These are phyloP conservation scores for Drosophila fulvimacula DNA, from an alignment of 2,888 invertebrate species.

Conservation along the genomic window DNA sequence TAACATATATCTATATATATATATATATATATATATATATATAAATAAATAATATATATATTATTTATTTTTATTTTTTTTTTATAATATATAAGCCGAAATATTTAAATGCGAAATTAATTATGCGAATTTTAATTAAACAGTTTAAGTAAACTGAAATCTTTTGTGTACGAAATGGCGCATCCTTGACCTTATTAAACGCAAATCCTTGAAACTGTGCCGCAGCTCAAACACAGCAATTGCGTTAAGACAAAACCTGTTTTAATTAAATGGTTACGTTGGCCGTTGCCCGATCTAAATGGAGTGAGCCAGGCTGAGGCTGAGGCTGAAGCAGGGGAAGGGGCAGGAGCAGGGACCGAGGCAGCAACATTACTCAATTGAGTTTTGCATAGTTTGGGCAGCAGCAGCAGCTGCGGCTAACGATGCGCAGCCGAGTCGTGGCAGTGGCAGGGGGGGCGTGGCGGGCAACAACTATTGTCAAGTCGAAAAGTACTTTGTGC, in stretches of 20 bases:
- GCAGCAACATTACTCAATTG: conserved; percentile 51
- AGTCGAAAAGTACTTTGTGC: conserved; percentile 19
- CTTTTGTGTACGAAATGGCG: background rate
- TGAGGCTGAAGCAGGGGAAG: background rate
- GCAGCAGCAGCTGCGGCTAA: conserved; percentile 49
- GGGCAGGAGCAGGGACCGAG: background rate
- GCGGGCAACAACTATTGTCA: conserved; percentile 1
- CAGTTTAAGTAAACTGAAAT: background rate
- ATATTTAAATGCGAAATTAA: background rate
- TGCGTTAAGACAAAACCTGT: conserved; percentile 22
- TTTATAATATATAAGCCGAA: too few species aligned
- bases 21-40: too few species aligned
- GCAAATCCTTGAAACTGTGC: background rate
- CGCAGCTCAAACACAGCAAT: background rate
- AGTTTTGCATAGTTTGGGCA: conserved; percentile 55
- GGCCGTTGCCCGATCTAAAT: conserved; percentile 25
- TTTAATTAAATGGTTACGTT: conserved; percentile 46
- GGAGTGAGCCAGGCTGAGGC: background rate
- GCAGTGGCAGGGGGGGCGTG: background rate
- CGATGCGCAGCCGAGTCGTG: conserved; percentile 26
- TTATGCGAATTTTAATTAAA: background rate
- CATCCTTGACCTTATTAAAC: conserved; percentile 30
- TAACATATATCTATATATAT: too few species aligned
- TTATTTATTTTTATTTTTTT: too few species aligned
- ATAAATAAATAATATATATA: too few species aligned